Evolutionary conservation across 1,140 invertebrate species (phyloP).

Genomic region (Brachionus sp.): DNA sequence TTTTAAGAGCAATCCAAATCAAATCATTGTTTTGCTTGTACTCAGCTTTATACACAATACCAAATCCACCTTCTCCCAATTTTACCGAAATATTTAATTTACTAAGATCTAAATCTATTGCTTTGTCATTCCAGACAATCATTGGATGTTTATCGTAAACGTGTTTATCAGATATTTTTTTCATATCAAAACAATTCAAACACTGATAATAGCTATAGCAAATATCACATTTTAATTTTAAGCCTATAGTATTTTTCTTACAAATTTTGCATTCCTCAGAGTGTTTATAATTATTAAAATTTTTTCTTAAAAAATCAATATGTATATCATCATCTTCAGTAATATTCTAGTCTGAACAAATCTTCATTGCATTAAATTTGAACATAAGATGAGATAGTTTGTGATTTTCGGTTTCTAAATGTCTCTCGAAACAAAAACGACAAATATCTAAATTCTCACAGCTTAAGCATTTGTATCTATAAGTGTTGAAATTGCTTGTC

Average conservation of each 20-base stretch:
- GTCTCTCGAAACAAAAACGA: background rate
- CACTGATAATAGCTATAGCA: background rate
- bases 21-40: background rate
- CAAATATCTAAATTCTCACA: background rate
- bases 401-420: background rate
- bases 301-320: background rate
- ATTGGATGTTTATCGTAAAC: background rate
- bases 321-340: background rate
- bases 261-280: background rate
- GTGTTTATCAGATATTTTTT: background rate
- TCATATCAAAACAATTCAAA: background rate
- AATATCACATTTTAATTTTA: conserved; percentile 7
- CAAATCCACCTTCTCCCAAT: background rate
- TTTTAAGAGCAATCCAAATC: background rate
- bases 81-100: background rate
- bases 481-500: background rate
- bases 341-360: background rate
- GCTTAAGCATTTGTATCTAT: conserved; percentile 2
- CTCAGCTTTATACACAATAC: background rate
- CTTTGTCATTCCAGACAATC: background rate
- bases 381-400: background rate
- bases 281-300: background rate
- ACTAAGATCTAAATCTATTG: background rate
- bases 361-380: background rate
- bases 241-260: background rate